phyloP scores from a whole-genome alignment of 2,797 vertebrate species.

The Aeoliscus strigatus region DNA sequence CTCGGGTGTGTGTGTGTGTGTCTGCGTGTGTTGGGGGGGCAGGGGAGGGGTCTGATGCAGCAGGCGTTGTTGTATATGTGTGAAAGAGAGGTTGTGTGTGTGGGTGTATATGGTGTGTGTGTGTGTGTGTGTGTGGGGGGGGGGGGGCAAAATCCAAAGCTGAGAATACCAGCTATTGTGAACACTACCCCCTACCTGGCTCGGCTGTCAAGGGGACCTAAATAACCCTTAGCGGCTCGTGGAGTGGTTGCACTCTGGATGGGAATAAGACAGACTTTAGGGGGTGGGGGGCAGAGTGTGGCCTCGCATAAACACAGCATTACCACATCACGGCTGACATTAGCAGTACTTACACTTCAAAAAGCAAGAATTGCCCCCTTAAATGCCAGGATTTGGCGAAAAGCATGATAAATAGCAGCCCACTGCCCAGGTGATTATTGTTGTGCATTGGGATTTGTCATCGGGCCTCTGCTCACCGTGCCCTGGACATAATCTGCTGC shows the following conservation, averaged over 20 bases:
- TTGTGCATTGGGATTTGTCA: conserved; percentile 63
- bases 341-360: conserved; percentile 35
- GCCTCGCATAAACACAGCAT: conserved; percentile 32
- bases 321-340: conserved; percentile 34
- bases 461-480: conserved; percentile 66
- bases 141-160: conserved; percentile 43
- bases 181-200: conserved; percentile 53
- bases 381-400: conserved; percentile 33
- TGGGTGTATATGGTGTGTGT: conserved; percentile 9
- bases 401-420: conserved; percentile 43
- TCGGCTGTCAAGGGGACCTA: conserved; percentile 40
- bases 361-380: conserved; percentile 20
- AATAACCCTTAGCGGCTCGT: conserved; percentile 38
- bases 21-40: conserved; percentile 38
- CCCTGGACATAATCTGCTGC: conserved; percentile 73
- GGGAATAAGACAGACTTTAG: conserved; percentile 21
- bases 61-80: conserved; percentile 44
- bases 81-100: conserved; percentile 3
- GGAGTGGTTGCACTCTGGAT: conserved; percentile 21
- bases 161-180: conserved; percentile 50
- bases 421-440: conserved; percentile 58
- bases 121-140: conserved; percentile 9
- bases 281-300: conserved; percentile 12
- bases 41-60: conserved; percentile 51
- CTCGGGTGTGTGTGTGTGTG: no score